A percentile compares a stretch with the other conserved stretches of the same genome.
Evolutionary conservation across 1,140 invertebrate species (phyloP).

Genomic region (Drosophila paulistorum): DNA sequence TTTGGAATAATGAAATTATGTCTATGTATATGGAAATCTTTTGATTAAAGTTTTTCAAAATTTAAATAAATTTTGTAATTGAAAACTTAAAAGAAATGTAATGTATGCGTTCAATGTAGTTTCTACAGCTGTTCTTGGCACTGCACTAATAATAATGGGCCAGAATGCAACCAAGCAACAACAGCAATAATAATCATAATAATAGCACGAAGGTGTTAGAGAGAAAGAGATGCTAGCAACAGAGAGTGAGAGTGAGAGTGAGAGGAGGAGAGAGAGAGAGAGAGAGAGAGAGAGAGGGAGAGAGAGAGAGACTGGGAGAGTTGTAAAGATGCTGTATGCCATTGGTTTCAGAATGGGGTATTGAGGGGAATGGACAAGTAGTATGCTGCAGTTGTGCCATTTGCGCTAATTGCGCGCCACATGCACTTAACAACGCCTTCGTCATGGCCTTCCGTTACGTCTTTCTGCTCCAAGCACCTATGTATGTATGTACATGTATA

Average conservation of each 20-base stretch:
- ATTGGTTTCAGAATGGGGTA: neutral
- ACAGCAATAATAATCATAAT: slow-evolving; percentile 49
- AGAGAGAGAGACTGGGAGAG: neutral
- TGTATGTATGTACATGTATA: neutral
- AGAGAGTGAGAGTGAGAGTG: neutral
- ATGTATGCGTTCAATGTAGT: neutral
- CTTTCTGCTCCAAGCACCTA: slow-evolving; percentile 16
- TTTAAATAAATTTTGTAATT: neutral
- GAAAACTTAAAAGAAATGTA: neutral
- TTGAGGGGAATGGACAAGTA: slow-evolving; percentile 16
- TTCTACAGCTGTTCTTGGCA: slow-evolving; percentile 6
- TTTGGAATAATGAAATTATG: no score
- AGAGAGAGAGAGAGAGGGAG: neutral
- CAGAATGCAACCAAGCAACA: slow-evolving; percentile 25
- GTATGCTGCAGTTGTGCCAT: slow-evolving; percentile 48
- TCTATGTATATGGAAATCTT: no score
- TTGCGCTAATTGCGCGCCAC: slow-evolving; percentile 58
- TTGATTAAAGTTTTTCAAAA: neutral
- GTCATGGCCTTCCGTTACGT: slow-evolving; percentile 34
- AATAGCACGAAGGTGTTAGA: slow-evolving; percentile 16
- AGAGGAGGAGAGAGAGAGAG: neutral
- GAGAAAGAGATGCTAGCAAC: neutral
- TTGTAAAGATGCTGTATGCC: neutral
- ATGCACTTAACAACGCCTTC: slow-evolving; percentile 61
- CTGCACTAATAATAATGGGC: slow-evolving; percentile 24